phyloP scores from a whole-genome alignment of 2,888 invertebrate genomes.

The Brachypterus glaber region DNA sequence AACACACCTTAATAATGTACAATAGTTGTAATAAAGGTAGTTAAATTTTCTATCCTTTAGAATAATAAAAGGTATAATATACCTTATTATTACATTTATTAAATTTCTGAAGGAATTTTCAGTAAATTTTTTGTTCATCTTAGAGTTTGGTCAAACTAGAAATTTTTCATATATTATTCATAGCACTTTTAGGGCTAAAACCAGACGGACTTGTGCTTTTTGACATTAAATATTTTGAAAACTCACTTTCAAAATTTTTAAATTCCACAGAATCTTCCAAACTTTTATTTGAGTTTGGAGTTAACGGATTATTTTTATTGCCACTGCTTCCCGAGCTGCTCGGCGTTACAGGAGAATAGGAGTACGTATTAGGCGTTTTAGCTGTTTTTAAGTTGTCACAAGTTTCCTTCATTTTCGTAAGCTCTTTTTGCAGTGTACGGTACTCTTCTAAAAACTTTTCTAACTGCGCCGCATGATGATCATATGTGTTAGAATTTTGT shows the following conservation, averaged over 20 bases:
- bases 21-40: too few relatives aligned
- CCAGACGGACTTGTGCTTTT: constrained; percentile 26
- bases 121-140: too few relatives aligned
- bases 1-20: too few relatives aligned
- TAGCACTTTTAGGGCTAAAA: too few relatives aligned
- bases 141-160: too few relatives aligned
- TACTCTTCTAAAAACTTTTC: constrained; percentile 74
- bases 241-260: constrained; percentile 48
- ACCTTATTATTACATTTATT: too few relatives aligned
- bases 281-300: constrained; percentile 42
- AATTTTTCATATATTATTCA: too few relatives aligned
- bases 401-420: constrained; percentile 72
- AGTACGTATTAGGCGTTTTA: neutral
- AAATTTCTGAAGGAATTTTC: too few relatives aligned
- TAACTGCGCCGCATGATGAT: constrained; percentile 69
- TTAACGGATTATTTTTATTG: constrained; percentile 33
- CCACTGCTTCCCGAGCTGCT: constrained; percentile 18
- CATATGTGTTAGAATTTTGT: constrained; percentile 50
- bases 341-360: constrained; percentile 35
- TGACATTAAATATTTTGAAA: constrained; percentile 36
- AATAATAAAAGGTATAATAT: too few relatives aligned
- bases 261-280: constrained; percentile 41
- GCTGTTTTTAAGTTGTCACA: constrained; percentile 55
- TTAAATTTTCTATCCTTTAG: too few relatives aligned
- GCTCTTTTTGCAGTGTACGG: constrained; percentile 63